Evolutionary conservation across 2,888 invertebrate genomes (phyloP).

Genomic region (Tetanocera ferruginea): DNA sequence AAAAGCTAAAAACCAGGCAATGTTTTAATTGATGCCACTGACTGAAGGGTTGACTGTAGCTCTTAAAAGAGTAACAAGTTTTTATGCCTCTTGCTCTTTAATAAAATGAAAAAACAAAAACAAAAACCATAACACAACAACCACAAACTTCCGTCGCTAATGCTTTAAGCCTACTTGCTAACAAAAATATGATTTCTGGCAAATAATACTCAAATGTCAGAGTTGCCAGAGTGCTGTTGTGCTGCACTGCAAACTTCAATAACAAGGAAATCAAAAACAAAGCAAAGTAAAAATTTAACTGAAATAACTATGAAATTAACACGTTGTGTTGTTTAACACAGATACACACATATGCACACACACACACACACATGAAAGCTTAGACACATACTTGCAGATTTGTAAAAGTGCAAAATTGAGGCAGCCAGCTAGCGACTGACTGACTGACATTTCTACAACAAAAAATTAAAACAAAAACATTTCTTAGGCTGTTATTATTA

Average conservation of each 20-base stretch:
- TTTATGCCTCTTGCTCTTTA: too few relatives aligned
- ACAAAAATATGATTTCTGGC: too few relatives aligned
- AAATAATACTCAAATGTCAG: neutral
- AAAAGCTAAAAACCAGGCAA: too few relatives aligned
- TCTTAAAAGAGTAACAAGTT: too few relatives aligned
- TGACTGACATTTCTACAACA: neutral
- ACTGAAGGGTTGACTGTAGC: too few relatives aligned
- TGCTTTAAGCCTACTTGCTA: too few relatives aligned
- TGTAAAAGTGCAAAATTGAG: neutral
- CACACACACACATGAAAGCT: neutral
- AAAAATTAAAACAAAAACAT: neutral
- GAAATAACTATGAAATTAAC: conserved; percentile 39
- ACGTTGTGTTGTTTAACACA: conserved; percentile 24
- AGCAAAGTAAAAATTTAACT: conserved; percentile 25
- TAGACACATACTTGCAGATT: neutral
- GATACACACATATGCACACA: conserved; percentile 6
- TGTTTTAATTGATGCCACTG: too few relatives aligned
- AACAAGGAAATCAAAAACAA: neutral
- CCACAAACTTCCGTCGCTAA: too few relatives aligned
- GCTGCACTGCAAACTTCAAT: neutral
- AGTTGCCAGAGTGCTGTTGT: conserved; percentile 15
- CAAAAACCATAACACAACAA: too few relatives aligned
- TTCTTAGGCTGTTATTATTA: neutral
- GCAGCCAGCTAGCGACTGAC: neutral
- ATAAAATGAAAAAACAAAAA: too few relatives aligned